Conservation (phyloP, 2,888 invertebrate genomes). For the Erannis defoliaria region DNA sequence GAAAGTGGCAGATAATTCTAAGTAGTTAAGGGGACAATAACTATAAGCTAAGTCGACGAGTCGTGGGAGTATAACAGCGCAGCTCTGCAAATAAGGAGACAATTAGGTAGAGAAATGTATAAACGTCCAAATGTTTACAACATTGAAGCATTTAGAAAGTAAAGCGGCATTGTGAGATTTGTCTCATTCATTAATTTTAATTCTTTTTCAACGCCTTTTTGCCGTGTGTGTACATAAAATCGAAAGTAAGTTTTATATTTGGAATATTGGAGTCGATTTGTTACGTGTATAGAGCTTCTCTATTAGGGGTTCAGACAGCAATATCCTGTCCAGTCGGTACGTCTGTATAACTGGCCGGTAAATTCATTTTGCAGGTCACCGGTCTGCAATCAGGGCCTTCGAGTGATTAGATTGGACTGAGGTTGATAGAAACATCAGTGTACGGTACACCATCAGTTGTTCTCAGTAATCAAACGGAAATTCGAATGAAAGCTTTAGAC, state of each 20-base stretch:
- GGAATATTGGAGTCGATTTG: not conserved
- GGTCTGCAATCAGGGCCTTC: slow-evolving; percentile 42
- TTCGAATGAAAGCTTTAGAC: slow-evolving; percentile 61
- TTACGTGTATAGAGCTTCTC: slow-evolving; percentile 9
- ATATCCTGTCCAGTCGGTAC: slow-evolving; percentile 53
- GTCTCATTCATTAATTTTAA: slow-evolving; percentile 36
- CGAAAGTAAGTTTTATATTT: slow-evolving; percentile 4
- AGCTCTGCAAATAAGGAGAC: slow-evolving; percentile 48
- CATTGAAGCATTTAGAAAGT: slow-evolving; percentile 57
- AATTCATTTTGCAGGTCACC: slow-evolving; percentile 57
- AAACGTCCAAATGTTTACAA: slow-evolving; percentile 47
- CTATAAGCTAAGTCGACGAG: slow-evolving; percentile 46
- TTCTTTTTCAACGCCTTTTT: not conserved
- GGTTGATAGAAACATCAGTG: slow-evolving; percentile 31
- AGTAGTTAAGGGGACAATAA: slow-evolving; percentile 48
- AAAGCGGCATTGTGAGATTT: slow-evolving; percentile 33
- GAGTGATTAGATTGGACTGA: slow-evolving; percentile 56
- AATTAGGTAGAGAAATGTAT: slow-evolving; percentile 45
- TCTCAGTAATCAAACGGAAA: slow-evolving; percentile 62
- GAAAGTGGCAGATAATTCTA: slow-evolving; percentile 52
- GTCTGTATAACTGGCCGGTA: slow-evolving; percentile 52
- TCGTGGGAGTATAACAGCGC: slow-evolving; percentile 55
- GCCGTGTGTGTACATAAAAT: slow-evolving; percentile 1
- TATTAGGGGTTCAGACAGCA: slow-evolving; percentile 60
- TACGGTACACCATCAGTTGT: slow-evolving; percentile 42